Evolutionary conservation across 2,113 vertebrate genomes (phyloP).

Genomic region (Entomyzon cyanotis): DNA sequence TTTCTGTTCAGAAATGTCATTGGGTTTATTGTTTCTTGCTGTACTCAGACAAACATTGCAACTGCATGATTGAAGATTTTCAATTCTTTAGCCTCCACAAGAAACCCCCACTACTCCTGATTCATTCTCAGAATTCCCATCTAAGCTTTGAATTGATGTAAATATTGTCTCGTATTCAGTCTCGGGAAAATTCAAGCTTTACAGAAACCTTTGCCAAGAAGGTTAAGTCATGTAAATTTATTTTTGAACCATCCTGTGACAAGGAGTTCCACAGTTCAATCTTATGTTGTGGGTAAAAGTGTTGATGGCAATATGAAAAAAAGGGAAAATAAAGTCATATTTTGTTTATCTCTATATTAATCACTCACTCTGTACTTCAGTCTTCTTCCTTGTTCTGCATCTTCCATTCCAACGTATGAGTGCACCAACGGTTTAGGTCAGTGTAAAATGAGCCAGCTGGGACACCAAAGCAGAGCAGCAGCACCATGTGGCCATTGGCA

Average conservation of each 20-base stretch:
- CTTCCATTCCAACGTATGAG: neutral
- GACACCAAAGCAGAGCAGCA: neutral
- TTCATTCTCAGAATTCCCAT: neutral
- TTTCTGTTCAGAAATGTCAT: neutral
- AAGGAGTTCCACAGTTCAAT: neutral
- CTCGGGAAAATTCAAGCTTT: neutral
- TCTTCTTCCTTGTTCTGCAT: neutral
- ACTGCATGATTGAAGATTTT: neutral
- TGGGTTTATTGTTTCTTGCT: neutral
- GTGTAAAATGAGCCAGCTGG: neutral
- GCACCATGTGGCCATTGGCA: fast-evolving
- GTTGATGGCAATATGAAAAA: neutral
- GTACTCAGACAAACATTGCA: neutral
- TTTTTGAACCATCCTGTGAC: neutral
- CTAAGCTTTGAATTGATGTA: neutral
- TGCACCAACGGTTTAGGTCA: neutral
- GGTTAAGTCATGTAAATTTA: neutral
- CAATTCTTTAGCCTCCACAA: neutral
- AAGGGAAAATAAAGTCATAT: neutral
- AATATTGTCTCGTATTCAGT: neutral
- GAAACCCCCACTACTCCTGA: neutral
- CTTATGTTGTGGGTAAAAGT: fast-evolving
- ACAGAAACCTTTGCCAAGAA: neutral
- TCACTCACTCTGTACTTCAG: fast-evolving
- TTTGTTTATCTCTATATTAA: neutral